Evolutionary conservation across 2,113 vertebrate species (phyloP).

Genomic region (Paradisaea rubra): DNA sequence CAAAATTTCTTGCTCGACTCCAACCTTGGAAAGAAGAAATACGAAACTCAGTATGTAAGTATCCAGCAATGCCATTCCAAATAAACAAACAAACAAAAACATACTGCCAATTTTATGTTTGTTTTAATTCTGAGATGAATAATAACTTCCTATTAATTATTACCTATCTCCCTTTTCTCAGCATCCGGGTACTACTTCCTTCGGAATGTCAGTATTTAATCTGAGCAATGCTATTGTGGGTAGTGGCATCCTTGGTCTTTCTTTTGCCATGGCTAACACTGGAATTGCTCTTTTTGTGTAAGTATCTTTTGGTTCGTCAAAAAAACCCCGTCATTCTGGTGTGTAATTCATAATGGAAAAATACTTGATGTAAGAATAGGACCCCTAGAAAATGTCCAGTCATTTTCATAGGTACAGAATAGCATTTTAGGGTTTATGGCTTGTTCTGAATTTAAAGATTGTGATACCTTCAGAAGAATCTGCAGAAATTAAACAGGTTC

Average conservation of each 20-base stretch:
- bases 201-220: constrained; percentile 99
- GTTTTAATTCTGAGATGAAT: constrained; percentile 19
- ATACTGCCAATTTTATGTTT: not conserved
- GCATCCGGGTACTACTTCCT: constrained; percentile 92
- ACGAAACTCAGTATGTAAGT: constrained; percentile 95
- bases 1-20: constrained; percentile 91
- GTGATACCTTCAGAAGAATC: not conserved
- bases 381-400: not conserved
- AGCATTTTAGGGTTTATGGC: not conserved
- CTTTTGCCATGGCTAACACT: constrained; percentile 98
- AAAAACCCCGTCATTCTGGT: not conserved
- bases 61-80: not conserved
- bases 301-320: constrained; percentile 70
- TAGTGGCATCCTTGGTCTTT: constrained; percentile 95
- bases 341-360: not conserved
- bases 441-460: not conserved
- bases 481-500: not conserved
- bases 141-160: constrained; percentile 17
- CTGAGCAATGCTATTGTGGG: constrained; percentile 99
- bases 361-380: not conserved
- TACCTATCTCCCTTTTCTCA: constrained; percentile 61
- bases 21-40: constrained; percentile 89
- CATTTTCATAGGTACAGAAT: not conserved
- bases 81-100: not conserved
- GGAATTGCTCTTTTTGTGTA: constrained; percentile 97